A percentile compares a stretch with the other conserved stretches of the same genome.
These are phyloP conservation scores for Pituophis catenifer DNA, from an alignment of 2,113 vertebrate genomes.

Conservation along the genomic window DNA sequence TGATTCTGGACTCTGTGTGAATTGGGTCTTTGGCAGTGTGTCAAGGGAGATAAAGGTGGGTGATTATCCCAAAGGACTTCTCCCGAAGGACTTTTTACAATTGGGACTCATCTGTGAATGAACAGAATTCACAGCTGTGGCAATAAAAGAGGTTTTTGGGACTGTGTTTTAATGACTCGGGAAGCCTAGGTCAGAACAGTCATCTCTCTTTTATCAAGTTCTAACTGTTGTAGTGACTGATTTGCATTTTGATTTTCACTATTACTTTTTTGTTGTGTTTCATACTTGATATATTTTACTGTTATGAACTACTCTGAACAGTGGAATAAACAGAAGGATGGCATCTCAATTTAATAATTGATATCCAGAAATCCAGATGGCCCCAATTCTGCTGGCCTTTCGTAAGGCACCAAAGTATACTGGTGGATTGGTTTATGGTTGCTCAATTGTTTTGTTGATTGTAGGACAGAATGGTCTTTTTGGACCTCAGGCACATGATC, in stretches of 20 bases:
- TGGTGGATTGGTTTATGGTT: not conserved
- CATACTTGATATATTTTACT: not conserved
- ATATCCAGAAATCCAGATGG: not conserved
- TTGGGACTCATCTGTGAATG: too few relatives aligned
- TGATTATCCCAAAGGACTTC: too few relatives aligned
- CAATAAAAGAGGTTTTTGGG: too few relatives aligned
- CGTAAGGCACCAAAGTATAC: not conserved
- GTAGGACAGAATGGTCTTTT: not conserved
- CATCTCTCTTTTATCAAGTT: not conserved
- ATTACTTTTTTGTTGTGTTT: not conserved
- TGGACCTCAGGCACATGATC: not conserved
- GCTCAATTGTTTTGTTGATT: not conserved
- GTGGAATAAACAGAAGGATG: not conserved
- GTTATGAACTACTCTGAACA: not conserved
- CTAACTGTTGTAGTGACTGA: not conserved
- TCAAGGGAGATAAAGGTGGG: too few relatives aligned
- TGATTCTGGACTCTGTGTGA: too few relatives aligned
- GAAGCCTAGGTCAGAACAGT: too few relatives aligned
- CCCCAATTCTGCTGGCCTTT: not conserved
- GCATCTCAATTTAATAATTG: not conserved
- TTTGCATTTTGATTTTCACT: not conserved
- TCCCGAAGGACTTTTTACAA: too few relatives aligned
- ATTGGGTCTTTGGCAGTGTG: too few relatives aligned
- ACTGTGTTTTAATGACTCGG: too few relatives aligned
- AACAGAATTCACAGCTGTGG: too few relatives aligned